Evolutionary conservation across 2,888 invertebrate genomes (phyloP).

Genomic region (Crioceris asparagi): DNA sequence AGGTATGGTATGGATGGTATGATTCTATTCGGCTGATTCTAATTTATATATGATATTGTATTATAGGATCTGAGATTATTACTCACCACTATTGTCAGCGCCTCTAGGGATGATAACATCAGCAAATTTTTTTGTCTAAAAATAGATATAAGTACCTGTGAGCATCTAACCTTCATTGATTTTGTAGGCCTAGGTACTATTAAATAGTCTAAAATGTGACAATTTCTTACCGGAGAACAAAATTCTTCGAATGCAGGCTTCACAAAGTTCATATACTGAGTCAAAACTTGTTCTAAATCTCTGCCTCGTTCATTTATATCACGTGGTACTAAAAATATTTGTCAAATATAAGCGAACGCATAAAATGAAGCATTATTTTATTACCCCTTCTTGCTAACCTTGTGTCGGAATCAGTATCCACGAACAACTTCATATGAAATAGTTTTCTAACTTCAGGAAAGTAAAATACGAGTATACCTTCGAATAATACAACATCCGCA

Average conservation of each 20-base stretch:
- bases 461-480: constrained; percentile 97
- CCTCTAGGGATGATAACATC: constrained; percentile 99
- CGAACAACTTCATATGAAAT: constrained; percentile 98
- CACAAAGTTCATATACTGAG: constrained; percentile 95
- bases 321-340: constrained; percentile 63
- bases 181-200: background rate
- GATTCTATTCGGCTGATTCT: too few relatives aligned
- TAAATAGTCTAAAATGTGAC: too few relatives aligned
- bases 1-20: too few relatives aligned
- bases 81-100: constrained; percentile 90
- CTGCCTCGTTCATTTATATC: constrained; percentile 93
- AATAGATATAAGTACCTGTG: constrained; percentile 24
- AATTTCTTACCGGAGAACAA: constrained; percentile 78
- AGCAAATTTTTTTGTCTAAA: constrained; percentile 97
- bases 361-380: background rate
- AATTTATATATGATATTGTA: too few relatives aligned
- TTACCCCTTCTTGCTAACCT: constrained; percentile 37
- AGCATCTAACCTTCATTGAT: background rate
- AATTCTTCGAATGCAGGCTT: constrained; percentile 99
- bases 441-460: constrained; percentile 87
- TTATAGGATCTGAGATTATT: too few relatives aligned
- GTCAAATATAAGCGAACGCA: background rate
- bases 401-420: constrained; percentile 98
- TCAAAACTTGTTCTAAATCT: constrained; percentile 86
- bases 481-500: constrained; percentile 93